Base-by-base conservation (phyloP, 2,797 vertebrate species). In the Tokudaia tokunoshimensis region DNA sequence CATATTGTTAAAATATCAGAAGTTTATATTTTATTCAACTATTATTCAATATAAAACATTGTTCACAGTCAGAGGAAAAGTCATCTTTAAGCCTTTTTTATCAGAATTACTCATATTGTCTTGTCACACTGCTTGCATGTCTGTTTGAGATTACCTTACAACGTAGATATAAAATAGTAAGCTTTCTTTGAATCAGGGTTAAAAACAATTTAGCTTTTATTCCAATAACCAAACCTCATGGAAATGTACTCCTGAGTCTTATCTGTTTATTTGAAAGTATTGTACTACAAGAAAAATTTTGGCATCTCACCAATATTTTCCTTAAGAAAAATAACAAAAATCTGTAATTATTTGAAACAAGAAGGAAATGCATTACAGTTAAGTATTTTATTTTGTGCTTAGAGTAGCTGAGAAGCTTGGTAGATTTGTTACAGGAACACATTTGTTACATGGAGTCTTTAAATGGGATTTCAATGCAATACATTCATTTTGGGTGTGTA, bases 41-140 rank as follows among this genome's bases (percentile, higher is more conserved):
- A 26, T 96, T 94, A 70, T 70, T 98, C 90, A 96, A 75, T 92
- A 94, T 98, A 96, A 98, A 98, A 98, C 95, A 97, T 93, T 0
- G 92, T 83, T 96, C 70, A 80, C 70, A 96, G 89, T 95, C 93
- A 98, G 94, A 95, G 94, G 74, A 94, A 84, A 82, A 93, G 29
- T 80, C 37, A 90, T 75, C 74, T 44, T 81, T 94, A 76, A 87
- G 50, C 24, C 52, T 96, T 92, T 86, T 72, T 94, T 81, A 94
- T 93, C 72, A 93, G 63, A 92, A 94, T 85, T 82, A 91, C n/a
- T 96, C 75, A 84, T 87, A 84, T 57, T 74, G 22, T 85, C 74
- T 97, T 79, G 65, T 91, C 55, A 90, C 11, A 82, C 4, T 55
- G 31, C 59, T 61, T 85, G 63, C 44, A 41, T 57, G 26, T n/a